Percentiles rank a stretch among this genome's conserved stretches.
Conservation (phyloP, 2,113 vertebrate species). For the Oxygymnocypris stewartii region DNA sequence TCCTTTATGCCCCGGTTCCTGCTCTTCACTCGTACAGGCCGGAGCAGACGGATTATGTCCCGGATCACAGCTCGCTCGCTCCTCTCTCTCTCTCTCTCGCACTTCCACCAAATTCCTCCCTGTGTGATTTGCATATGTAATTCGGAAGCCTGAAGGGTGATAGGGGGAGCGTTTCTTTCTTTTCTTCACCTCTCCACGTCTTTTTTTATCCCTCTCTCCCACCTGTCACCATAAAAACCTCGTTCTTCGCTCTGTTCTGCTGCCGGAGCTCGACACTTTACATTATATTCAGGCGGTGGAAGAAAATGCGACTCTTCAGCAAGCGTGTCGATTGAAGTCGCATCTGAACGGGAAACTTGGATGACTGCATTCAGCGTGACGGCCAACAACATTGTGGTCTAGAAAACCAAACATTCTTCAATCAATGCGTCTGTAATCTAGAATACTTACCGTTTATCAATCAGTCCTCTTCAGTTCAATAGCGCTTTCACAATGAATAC, state of each 20-base stretch:
- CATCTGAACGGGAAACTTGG: neutral
- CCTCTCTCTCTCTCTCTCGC: constrained; percentile 73
- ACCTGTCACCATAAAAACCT: constrained; percentile 35
- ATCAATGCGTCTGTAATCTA: neutral
- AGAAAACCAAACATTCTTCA: neutral
- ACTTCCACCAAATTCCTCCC: constrained; percentile 71
- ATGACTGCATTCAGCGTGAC: neutral
- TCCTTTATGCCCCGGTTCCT: constrained; percentile 86
- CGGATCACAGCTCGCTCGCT: constrained; percentile 72
- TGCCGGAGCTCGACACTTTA: neutral
- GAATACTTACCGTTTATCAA: neutral
- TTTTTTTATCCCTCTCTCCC: constrained; percentile 45
- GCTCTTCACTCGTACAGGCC: constrained; percentile 56
- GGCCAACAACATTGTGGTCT: neutral
- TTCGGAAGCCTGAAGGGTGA: constrained; percentile 55
- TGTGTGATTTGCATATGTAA: constrained; percentile 76
- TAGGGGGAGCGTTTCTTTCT: constrained; percentile 47
- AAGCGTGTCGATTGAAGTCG: neutral
- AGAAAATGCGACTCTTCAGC: neutral
- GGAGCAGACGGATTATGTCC: constrained; percentile 60
- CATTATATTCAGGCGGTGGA: neutral
- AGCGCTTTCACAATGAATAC: neutral
- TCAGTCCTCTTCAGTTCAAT: neutral
- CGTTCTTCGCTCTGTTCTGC: constrained; percentile 64
- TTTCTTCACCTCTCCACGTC: constrained; percentile 46